Evolutionary conservation across 2,797 vertebrate species (phyloP).

Genomic region (Saguinus oedipus): DNA sequence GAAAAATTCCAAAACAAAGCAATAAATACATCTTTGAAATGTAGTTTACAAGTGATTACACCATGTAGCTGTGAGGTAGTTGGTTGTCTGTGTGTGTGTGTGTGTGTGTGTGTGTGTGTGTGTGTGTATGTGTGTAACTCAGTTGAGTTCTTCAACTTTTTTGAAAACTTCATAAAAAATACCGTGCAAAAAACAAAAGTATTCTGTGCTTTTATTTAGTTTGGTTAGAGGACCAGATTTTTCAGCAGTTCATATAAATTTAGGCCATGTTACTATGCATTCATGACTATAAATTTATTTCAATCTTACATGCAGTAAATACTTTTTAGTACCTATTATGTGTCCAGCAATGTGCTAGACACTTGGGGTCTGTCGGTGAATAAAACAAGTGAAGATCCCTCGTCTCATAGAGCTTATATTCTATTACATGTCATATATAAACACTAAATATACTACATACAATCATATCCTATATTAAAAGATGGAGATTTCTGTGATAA

Average conservation of each 20-base stretch:
- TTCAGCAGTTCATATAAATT: neutral
- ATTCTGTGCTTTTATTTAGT: neutral
- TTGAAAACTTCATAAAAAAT: neutral
- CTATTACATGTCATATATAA: neutral
- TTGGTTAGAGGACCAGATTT: neutral
- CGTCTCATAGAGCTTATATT: neutral
- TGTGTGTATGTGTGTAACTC: neutral
- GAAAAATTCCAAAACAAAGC: constrained; percentile 31
- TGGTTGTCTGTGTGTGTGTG: neutral
- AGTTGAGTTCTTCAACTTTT: neutral
- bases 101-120: neutral
- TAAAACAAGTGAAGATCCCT: neutral
- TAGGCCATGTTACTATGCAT: neutral
- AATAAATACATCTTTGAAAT: constrained; percentile 21
- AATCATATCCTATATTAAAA: neutral
- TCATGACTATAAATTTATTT: neutral
- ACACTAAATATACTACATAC: neutral
- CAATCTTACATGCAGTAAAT: neutral
- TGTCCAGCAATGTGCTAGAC: neutral
- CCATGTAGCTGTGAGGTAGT: neutral
- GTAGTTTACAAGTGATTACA: constrained; percentile 48
- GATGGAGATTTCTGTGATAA: neutral
- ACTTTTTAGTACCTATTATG: neutral
- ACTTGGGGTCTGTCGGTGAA: neutral
- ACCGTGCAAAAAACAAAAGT: neutral